A percentile compares a stretch with the other conserved stretches of the same genome.
Conservation (phyloP, 2,113 vertebrate species). For the Anoplopoma fimbria region DNA sequence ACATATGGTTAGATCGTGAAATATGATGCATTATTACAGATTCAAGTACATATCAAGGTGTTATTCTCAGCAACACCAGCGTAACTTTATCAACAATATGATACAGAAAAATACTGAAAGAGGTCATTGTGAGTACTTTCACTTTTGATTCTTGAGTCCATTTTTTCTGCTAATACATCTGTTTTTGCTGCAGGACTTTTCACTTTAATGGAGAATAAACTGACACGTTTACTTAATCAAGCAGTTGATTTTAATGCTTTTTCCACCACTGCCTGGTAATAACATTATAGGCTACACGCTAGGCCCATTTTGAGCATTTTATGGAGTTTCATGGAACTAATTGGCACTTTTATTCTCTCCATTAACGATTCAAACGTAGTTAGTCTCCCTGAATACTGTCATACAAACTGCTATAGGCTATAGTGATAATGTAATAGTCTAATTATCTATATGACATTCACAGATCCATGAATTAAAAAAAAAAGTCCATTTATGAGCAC, state of each 20-base stretch:
- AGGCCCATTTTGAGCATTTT: background rate
- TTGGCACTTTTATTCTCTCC: background rate
- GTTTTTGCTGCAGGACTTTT: background rate
- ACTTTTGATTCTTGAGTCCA: background rate
- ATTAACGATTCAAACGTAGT: background rate
- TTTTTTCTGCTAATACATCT: background rate
- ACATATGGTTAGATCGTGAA: background rate
- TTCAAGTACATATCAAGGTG: background rate
- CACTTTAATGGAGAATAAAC: background rate
- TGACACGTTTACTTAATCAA: background rate
- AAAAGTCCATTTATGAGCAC: slow-evolving; percentile 29
- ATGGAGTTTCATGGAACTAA: background rate
- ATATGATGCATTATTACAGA: background rate
- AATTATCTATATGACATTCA: background rate
- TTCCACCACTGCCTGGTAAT: background rate
- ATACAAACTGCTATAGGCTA: background rate
- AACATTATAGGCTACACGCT: background rate
- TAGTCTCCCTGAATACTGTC: background rate
- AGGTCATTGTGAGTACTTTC: background rate
- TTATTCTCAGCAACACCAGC: background rate
- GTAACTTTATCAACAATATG: background rate
- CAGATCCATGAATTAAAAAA: background rate
- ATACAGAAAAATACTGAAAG: background rate
- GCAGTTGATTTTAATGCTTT: background rate
- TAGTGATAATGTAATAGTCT: background rate